Conservation (phyloP, 2,797 vertebrate genomes). For the Coregonus suidteri region DNA sequence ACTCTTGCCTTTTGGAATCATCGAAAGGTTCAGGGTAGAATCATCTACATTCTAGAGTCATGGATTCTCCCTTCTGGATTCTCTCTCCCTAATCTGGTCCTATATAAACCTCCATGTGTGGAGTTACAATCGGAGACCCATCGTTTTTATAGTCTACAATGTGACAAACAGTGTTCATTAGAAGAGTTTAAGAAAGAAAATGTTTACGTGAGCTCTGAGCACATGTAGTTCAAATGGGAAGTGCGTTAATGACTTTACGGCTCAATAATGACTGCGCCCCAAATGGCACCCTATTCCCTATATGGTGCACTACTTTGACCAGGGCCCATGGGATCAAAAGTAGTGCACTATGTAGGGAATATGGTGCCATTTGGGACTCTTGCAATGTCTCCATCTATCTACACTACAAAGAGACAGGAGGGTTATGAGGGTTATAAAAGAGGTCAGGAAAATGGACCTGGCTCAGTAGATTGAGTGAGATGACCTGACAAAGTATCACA, state of each 20-base stretch:
- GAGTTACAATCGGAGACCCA: no score
- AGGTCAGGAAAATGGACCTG: neutral
- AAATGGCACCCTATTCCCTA: neutral
- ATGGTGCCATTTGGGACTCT: neutral
- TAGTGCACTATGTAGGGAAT: neutral
- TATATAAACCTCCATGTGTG: no score
- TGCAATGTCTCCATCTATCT: no score
- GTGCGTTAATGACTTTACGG: slow-evolving; percentile 14
- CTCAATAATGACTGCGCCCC: neutral
- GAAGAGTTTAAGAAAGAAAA: slow-evolving; percentile 3
- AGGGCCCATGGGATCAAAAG: no score
- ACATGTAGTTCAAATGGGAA: slow-evolving; percentile 9
- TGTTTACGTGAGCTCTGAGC: slow-evolving; percentile 6
- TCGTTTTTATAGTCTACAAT: no score
- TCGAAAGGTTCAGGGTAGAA: neutral
- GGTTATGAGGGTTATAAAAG: neutral
- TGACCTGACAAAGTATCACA: neutral
- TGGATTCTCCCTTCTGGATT: neutral
- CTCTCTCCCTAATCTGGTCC: neutral
- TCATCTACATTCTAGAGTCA: neutral
- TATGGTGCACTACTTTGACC: neutral
- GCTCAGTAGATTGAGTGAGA: neutral
- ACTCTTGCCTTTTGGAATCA: neutral
- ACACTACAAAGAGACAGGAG: no score
- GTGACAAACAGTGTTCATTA: neutral